phyloP scores from a whole-genome alignment of 1,140 invertebrate genomes.

The Zaprionus lachaisei region DNA sequence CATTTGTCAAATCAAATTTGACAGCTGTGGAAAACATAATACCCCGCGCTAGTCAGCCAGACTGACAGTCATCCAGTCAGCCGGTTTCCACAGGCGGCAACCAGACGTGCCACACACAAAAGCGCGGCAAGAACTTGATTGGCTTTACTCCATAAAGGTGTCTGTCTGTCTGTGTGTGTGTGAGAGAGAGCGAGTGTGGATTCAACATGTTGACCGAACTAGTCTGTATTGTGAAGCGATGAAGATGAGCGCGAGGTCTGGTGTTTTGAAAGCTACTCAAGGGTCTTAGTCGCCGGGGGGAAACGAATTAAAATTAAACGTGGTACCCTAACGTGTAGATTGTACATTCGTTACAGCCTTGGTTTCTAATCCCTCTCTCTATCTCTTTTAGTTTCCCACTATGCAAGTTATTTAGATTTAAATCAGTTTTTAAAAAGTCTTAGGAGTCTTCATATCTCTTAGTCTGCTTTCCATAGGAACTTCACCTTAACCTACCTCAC shows the following conservation, averaged over 20 bases:
- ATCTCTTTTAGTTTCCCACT: neutral
- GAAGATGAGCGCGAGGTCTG: neutral
- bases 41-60: conserved; percentile 25
- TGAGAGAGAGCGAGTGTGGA: no score
- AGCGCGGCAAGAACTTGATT: conserved; percentile 49
- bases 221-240: neutral
- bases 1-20: conserved; percentile 83
- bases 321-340: neutral
- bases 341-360: neutral
- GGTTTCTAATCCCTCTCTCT: neutral
- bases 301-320: neutral
- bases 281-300: neutral
- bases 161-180: neutral
- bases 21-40: conserved; percentile 81
- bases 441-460: no score
- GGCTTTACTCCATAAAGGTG: conserved; percentile 29
- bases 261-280: conserved; percentile 2
- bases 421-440: neutral
- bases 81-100: conserved; percentile 14
- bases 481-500: neutral
- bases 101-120: conserved; percentile 18
- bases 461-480: no score
- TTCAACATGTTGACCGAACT: neutral
- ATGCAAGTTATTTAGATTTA: no score
- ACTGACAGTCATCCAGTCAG: neutral